A percentile compares a stretch with the other conserved stretches of the same genome.
These are phyloP conservation scores for Oncorhynchus nerka DNA, from an alignment of 2,113 vertebrate species.

Conservation along the genomic window DNA sequence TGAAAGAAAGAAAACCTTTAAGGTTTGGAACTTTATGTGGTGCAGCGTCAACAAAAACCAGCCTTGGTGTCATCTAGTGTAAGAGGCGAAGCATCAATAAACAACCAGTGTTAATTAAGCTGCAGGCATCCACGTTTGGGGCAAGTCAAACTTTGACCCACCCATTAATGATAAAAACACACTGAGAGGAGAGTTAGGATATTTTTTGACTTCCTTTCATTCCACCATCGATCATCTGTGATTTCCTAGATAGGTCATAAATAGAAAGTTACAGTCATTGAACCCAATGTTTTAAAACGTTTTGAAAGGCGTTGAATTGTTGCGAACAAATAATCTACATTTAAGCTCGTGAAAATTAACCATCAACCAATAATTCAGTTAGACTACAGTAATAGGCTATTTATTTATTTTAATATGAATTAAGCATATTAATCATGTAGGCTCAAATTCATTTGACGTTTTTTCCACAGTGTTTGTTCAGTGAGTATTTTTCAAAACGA, in stretches of 20 bases:
- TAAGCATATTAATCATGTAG: background rate
- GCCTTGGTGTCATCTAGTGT: background rate
- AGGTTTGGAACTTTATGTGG: background rate
- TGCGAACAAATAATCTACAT: no score
- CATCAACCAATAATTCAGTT: background rate
- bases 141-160: background rate
- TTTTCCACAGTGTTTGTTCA: background rate
- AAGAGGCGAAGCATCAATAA: background rate
- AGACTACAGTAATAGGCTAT: background rate
- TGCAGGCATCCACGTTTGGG: background rate
- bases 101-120: background rate
- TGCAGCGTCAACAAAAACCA: background rate
- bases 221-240: background rate
- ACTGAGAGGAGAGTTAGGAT: background rate
- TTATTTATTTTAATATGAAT: background rate
- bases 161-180: background rate
- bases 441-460: background rate
- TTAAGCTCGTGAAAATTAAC: background rate
- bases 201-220: background rate
- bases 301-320: background rate
- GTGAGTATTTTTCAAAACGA: background rate
- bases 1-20: background rate
- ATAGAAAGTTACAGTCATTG: background rate
- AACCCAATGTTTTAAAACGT: background rate
- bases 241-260: background rate